phyloP scores from a whole-genome alignment of 2,113 vertebrate genomes.

The Carettochelys insculpta region DNA sequence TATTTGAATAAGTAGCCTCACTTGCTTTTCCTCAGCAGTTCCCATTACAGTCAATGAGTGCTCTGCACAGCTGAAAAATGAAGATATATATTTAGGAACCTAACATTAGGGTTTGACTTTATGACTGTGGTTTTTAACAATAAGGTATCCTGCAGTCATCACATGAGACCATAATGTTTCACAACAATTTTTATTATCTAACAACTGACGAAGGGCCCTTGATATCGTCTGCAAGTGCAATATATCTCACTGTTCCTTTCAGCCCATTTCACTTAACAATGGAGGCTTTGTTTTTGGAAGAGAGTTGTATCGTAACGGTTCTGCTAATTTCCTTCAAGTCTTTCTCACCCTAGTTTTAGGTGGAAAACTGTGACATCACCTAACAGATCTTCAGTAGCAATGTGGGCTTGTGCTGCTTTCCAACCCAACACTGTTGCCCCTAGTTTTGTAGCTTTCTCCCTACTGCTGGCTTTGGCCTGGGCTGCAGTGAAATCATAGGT shows the following conservation, averaged over 20 bases:
- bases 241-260: neutral
- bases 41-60: neutral
- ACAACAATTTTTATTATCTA: neutral
- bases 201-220: neutral
- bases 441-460: neutral
- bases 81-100: neutral
- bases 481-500: neutral
- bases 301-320: constrained; percentile 40
- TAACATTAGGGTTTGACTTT: neutral
- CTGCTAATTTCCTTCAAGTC: constrained; percentile 55
- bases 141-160: neutral
- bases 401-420: constrained; percentile 4
- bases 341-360: constrained; percentile 34
- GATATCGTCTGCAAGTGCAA: neutral
- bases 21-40: neutral
- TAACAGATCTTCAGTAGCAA: constrained; percentile 35
- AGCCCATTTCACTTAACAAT: neutral
- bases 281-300: constrained; percentile 37
- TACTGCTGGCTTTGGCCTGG: neutral
- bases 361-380: constrained; percentile 44
- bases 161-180: neutral
- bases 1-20: neutral
- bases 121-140: neutral
- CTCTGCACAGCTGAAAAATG: neutral
- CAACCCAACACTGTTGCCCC: constrained; percentile 3